These are phyloP conservation scores for Drosophila lacicola DNA, from an alignment of 2,888 invertebrate genomes.

Conservation along the genomic window DNA sequence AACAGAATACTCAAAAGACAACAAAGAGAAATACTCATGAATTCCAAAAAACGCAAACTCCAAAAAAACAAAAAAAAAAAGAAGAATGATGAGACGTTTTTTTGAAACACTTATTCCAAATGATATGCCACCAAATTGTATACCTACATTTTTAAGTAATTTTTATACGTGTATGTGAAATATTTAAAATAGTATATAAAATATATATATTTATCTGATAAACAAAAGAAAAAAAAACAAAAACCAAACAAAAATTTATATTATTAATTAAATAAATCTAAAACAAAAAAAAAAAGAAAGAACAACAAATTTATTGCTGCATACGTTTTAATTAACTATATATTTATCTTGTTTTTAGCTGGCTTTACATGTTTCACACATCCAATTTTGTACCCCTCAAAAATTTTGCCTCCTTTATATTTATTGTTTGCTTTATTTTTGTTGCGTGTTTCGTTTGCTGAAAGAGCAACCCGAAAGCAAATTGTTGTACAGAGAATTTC, in stretches of 20 bases:
- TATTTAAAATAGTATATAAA: conserved; percentile 47
- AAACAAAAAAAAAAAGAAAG: conserved; percentile 32
- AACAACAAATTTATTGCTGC: conserved; percentile 41
- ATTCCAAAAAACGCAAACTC: conserved; percentile 38
- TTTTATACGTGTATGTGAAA: conserved; percentile 50
- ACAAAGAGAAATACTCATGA: conserved; percentile 40
- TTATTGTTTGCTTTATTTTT: conserved; percentile 24
- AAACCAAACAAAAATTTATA: conserved; percentile 47
- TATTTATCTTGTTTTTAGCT: conserved; percentile 37
- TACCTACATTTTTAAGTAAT: conserved; percentile 51
- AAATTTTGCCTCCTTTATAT: conserved; percentile 25
- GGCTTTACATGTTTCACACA: conserved; percentile 33
- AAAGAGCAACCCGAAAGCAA: conserved; percentile 6
- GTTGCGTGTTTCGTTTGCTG: conserved; percentile 25
- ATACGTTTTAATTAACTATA: conserved; percentile 37
- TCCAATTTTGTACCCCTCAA: conserved; percentile 19
- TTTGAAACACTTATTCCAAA: conserved; percentile 69
- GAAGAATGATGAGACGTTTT: conserved; percentile 25
- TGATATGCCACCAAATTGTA: conserved; percentile 75
- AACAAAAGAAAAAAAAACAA: conserved; percentile 10
- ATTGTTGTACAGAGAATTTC: conserved; percentile 72
- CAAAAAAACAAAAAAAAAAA: conserved; percentile 21
- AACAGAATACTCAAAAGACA: conserved; percentile 24
- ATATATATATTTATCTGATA: conserved; percentile 31
- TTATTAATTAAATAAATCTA: conserved; percentile 62